Conservation (phyloP, 2,888 invertebrate genomes). For the Drosophila suboccidentalis region DNA sequence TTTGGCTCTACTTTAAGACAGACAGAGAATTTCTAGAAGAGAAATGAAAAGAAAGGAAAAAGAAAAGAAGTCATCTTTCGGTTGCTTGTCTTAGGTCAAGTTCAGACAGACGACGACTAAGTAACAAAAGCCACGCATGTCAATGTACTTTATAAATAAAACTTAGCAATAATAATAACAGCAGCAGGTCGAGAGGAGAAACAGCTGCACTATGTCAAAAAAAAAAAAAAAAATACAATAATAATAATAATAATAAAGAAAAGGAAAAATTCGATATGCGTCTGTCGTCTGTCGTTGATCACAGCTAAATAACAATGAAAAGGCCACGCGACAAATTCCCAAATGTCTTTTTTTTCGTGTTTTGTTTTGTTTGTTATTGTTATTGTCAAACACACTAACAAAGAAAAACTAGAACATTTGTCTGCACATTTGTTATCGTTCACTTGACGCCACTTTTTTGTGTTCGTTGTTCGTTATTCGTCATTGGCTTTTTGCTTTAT, state of each 20-base stretch:
- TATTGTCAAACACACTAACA: constrained; percentile 37
- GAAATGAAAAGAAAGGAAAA: not conserved
- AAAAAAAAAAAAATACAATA: not conserved
- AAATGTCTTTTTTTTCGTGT: constrained; percentile 21
- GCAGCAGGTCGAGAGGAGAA: not conserved
- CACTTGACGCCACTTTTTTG: constrained; percentile 8
- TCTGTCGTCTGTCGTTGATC: constrained; percentile 30
- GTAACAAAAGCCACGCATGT: constrained; percentile 29
- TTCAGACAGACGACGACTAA: constrained; percentile 14
- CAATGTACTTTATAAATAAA: constrained; percentile 29
- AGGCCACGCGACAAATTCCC: constrained; percentile 45
- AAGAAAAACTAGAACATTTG: constrained; percentile 26
- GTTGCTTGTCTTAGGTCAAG: constrained; percentile 35
- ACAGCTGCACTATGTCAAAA: constrained; percentile 11
- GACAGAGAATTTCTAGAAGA: constrained; percentile 1
- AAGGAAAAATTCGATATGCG: constrained; percentile 10
- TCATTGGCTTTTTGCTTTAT: constrained; percentile 33
- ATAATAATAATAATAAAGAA: constrained; percentile 1
- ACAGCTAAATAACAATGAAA: constrained; percentile 47
- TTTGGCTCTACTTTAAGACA: constrained; percentile 17
- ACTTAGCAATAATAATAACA: constrained; percentile 19
- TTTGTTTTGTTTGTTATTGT: constrained; percentile 17
- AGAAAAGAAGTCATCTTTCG: constrained; percentile 1
- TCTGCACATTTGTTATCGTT: constrained; percentile 37
- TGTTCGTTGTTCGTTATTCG: constrained; percentile 2